phyloP scores from a whole-genome alignment of 2,888 invertebrate genomes.

The Brenthis ino region DNA sequence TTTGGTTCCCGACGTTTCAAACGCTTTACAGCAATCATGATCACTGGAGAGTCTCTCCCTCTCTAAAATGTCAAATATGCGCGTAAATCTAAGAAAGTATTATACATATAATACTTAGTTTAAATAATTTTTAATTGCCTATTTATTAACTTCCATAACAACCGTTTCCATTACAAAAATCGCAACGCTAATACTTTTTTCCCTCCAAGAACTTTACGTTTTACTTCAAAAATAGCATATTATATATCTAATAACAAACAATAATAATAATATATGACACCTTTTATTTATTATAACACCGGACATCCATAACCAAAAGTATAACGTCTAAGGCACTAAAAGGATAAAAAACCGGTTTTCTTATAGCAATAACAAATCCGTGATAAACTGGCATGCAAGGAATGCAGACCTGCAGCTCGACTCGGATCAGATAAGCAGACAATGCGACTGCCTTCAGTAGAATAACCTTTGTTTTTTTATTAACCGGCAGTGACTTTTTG shows the following conservation, averaged over 20 bases:
- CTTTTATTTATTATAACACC: constrained; percentile 2
- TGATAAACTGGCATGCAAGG: constrained; percentile 48
- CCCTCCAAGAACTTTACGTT: neutral
- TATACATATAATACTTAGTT: no score
- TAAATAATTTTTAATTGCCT: no score
- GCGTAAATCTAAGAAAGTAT: no score
- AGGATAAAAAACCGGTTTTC: constrained; percentile 64
- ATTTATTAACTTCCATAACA: no score
- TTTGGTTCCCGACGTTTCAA: no score
- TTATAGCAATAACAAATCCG: constrained; percentile 48
- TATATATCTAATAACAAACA: neutral
- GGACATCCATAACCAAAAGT: constrained; percentile 11
- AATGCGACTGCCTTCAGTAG: constrained; percentile 37
- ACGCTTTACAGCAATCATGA: no score
- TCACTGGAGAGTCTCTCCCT: no score
- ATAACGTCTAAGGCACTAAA: constrained; percentile 38
- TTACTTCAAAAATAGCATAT: neutral
- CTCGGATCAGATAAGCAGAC: constrained; percentile 45
- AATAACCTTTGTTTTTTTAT: constrained; percentile 34
- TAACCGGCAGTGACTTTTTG: neutral
- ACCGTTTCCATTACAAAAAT: no score
- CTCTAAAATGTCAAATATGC: no score
- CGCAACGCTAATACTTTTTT: no score
- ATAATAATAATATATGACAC: neutral
- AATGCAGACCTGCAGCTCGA: constrained; percentile 47